Evolutionary conservation across 2,797 vertebrate species (phyloP), one percentile per base, ranked within the genome.

Genomic region (Sebastes taczanowskii): DNA sequence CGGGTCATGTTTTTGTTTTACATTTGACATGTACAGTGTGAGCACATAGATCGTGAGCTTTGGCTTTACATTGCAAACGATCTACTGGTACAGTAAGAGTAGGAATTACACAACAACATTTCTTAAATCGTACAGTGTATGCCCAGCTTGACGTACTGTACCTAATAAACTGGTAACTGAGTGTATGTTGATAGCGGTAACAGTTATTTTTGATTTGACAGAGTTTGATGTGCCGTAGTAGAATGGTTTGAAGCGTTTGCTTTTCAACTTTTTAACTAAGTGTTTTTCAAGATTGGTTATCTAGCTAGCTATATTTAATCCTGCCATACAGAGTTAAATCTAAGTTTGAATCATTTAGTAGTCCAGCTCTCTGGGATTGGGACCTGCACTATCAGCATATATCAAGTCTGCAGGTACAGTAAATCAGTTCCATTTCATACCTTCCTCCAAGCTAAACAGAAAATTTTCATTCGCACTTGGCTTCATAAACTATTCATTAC

Each of bases 401-500:
- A 61, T 86, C 52, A 78, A 70, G 18, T 62, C 38, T 18, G 30
- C 32, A 70, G 46, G 14, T 60, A 42, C 34, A 66, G 22, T 60
- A 52, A 72, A 49, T 27, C 46, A 74, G 14, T 80, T 84, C 69
- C 20, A 74, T 77, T 55, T 74, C 35, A 74, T 59, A 10, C 11
- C 18, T 29, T 34, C 23, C 56, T 14, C 5, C 55, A 55, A 27
- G 73, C 49, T 34, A 77, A 58, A 14, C 42, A 60, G 2, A 75
- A 61, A 38, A 73, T 81, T 84, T 87, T 61, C 25, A 58, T 71
- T 78, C 22, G 58, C 71, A 71, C 38, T 73, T 60, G 65, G 64
- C 49, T 83, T 82, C 58, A 89, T 84, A 32, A 84, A 78, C 30
- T 66, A 88, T 90, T 86, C 73, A 89, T 87, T 82, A 74, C 34